Conservation (phyloP, 2,888 invertebrate genomes). For the Muscina levida region DNA sequence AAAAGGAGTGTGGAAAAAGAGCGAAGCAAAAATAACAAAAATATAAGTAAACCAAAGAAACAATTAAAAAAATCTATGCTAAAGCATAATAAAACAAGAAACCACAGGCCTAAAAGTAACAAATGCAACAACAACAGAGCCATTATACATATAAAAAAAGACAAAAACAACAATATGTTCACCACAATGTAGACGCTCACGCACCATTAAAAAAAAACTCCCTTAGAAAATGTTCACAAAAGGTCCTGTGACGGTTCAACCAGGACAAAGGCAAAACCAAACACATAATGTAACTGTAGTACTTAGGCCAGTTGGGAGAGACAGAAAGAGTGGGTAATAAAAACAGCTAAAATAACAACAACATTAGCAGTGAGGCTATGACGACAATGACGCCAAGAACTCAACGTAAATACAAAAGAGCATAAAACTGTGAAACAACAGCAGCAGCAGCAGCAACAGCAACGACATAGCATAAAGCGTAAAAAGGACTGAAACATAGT, state of each 20-base stretch:
- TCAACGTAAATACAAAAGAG: slow-evolving; percentile 53
- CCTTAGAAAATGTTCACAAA: slow-evolving; percentile 17
- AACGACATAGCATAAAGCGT: slow-evolving; percentile 23
- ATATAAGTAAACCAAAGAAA: slow-evolving; percentile 45
- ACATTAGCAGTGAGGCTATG: neutral
- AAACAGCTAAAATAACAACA: slow-evolving; percentile 35
- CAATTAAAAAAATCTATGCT: slow-evolving; percentile 61
- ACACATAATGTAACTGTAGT: slow-evolving; percentile 38
- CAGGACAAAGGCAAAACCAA: neutral
- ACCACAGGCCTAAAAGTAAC: slow-evolving; percentile 62
- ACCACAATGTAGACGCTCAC: slow-evolving; percentile 24
- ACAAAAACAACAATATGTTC: slow-evolving; percentile 19
- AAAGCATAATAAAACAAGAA: slow-evolving; percentile 55
- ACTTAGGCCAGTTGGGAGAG: too few species aligned
- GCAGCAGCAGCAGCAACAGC: neutral
- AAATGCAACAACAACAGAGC: slow-evolving; percentile 27
- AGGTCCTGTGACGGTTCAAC: slow-evolving; percentile 15
- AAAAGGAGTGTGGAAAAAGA: neutral
- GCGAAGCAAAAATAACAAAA: slow-evolving; percentile 22
- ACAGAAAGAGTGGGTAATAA: slow-evolving; percentile 57
- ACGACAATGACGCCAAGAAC: neutral
- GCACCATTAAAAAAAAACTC: slow-evolving; percentile 37
- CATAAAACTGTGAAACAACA: slow-evolving; percentile 48
- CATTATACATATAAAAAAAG: neutral
- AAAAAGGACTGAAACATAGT: neutral